Conservation (phyloP, 2,888 invertebrate genomes). For the Leucania comma region DNA sequence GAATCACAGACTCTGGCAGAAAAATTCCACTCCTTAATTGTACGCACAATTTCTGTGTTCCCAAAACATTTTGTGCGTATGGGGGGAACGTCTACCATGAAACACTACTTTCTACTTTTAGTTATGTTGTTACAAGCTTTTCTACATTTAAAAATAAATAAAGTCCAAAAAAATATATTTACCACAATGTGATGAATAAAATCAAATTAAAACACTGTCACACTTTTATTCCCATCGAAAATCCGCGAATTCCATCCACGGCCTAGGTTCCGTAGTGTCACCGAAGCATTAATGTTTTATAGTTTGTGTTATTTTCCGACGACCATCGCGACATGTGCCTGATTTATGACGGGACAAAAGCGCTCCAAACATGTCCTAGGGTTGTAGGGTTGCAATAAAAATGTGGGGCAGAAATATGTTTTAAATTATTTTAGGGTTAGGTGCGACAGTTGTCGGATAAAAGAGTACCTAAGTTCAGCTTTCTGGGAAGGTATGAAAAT, state of each 20-base stretch:
- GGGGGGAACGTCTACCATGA: too few relatives aligned
- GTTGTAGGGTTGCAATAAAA: conserved; percentile 15
- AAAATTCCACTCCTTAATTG: too few relatives aligned
- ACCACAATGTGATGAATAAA: background rate
- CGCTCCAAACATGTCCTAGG: conserved; percentile 46
- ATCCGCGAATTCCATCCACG: conserved; percentile 28
- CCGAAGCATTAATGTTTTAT: conserved; percentile 63
- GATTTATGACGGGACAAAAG: conserved; percentile 60
- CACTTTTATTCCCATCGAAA: conserved; percentile 25
- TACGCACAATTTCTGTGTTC: too few relatives aligned
- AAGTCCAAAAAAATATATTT: too few relatives aligned
- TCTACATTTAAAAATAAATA: too few relatives aligned
- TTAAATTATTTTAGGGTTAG: background rate
- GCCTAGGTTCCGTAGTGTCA: conserved; percentile 39
- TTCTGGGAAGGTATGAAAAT: too few relatives aligned
- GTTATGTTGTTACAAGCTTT: too few relatives aligned
- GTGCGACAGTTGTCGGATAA: background rate
- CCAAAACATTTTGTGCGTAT: too few relatives aligned
- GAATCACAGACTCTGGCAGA: too few relatives aligned
- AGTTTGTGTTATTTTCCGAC: conserved; percentile 46
- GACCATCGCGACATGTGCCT: conserved; percentile 46
- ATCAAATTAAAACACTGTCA: background rate
- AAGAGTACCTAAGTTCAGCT: background rate
- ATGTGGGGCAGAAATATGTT: background rate
- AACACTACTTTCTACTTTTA: too few relatives aligned